Evolutionary conservation across 2,113 vertebrate species (phyloP), one percentile per base, ranked within the genome.

Genomic region (Halichoeres trimaculatus): DNA sequence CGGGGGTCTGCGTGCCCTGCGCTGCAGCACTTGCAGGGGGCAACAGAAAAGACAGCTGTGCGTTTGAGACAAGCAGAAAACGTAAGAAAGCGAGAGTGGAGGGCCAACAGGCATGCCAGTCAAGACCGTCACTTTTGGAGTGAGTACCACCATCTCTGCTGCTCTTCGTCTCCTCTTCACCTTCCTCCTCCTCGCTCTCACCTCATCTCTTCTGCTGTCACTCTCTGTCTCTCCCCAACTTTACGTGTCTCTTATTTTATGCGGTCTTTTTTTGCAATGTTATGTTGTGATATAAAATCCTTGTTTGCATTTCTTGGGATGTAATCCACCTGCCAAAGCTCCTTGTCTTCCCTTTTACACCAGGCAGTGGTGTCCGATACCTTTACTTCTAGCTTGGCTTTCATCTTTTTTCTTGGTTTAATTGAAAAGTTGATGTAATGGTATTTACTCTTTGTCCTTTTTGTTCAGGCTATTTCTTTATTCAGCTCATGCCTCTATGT

Each of bases 21-120:
- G 66, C 50, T 35, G 34, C 71, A 65, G 70, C 84, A 80, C 80
- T 90, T 24, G 76, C 81, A 80, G 82, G 79, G 91, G 84, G 89
- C 79, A 88, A 76, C 89, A 85, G 83, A 86, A 88, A 87, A 84
- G 88, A 86, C 86, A 88, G 86, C 86, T 83, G 88, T 73, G 83
- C 55, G 67, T 87, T 85, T 85, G 79, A 76, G 84, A 80, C 69
- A 76, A 83, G 86, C 80, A 69, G 70, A 84, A 78, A 84, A 80
- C 70, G 19, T 82, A 80, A 74, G 85, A 84, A 77, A 79, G 75
- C 61, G 76, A 73, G 71, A 84, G 85, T 77, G 87, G 83, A 87
- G 89, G 86, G 90, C 85, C 88, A 86, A 70, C 88, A 90, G 93
- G 80, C 88, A 94, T 94, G 94, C 93, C 93, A 86, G 92, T 87